Percentiles rank a stretch among this genome's conserved stretches.
These are phyloP conservation scores for Sigmodon hispidus DNA, from an alignment of 2,113 vertebrate genomes.

Conservation along the genomic window DNA sequence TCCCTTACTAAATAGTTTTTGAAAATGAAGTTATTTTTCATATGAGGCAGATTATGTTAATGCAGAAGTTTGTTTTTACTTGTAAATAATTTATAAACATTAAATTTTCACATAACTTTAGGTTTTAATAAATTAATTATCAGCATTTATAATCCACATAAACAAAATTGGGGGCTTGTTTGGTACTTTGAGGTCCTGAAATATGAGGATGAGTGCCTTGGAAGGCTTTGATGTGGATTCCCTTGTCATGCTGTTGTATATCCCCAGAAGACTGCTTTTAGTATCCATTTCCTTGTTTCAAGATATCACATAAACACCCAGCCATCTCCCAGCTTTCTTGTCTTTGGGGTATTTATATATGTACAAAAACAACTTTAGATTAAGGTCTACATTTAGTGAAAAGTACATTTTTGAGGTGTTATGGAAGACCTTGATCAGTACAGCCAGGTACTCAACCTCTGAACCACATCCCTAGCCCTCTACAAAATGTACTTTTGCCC, in stretches of 20 bases:
- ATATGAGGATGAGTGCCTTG: neutral
- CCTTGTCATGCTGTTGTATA: rapidly evolving
- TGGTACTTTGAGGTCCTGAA: neutral
- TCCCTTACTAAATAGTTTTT: neutral
- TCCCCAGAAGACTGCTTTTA: neutral
- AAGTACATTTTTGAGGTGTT: neutral
- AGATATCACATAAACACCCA: neutral
- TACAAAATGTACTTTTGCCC: neutral
- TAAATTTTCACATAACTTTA: neutral
- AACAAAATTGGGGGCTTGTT: neutral
- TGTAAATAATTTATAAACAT: conserved; percentile 18
- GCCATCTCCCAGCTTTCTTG: neutral
- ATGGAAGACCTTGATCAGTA: neutral
- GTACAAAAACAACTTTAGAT: neutral
- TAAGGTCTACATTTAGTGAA: neutral
- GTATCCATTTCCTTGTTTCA: neutral
- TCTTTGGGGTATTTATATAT: neutral
- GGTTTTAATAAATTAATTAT: conserved; percentile 25
- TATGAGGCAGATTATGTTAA: neutral
- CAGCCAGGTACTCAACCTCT: neutral
- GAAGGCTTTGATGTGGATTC: neutral
- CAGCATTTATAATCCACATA: neutral
- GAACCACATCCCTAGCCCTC: neutral
- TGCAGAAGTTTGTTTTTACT: conserved; percentile 14
- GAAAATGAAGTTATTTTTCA: neutral